phyloP scores from a whole-genome alignment of 2,797 vertebrate genomes.

The Peromyscus eremicus region DNA sequence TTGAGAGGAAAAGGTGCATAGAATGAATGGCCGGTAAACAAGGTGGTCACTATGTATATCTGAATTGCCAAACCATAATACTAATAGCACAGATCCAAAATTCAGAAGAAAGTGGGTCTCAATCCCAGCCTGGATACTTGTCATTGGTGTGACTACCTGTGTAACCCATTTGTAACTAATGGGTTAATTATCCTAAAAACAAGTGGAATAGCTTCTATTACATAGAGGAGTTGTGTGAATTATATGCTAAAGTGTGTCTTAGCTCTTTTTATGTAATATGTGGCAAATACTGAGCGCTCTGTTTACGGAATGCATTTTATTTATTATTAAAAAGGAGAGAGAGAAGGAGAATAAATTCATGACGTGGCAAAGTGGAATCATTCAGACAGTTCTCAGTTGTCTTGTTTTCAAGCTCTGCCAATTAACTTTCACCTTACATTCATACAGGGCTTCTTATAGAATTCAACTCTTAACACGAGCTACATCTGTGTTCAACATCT shows the following conservation, averaged over 20 bases:
- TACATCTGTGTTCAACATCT: conserved; percentile 30
- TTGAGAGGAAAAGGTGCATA: background rate
- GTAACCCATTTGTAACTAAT: background rate
- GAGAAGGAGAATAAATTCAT: background rate
- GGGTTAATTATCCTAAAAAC: background rate
- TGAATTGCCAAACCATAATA: background rate
- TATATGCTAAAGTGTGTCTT: background rate
- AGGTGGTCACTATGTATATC: accelerated
- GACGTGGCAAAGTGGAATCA: background rate
- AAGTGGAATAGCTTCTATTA: background rate
- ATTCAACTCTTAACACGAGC: background rate
- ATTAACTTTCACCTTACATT: conserved; percentile 27
- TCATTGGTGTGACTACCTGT: background rate
- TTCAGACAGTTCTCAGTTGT: background rate
- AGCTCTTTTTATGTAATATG: background rate
- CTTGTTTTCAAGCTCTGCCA: conserved; percentile 2
- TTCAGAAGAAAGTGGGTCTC: background rate
- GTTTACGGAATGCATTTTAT: background rate
- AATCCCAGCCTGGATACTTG: background rate
- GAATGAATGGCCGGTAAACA: background rate
- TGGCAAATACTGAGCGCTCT: background rate
- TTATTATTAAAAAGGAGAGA: background rate
- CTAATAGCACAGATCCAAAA: background rate
- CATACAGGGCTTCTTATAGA: background rate
- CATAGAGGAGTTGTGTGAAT: background rate